A percentile compares a stretch with the other conserved stretches of the same genome.
Conservation (phyloP, 2,888 invertebrate species). For the Cerceris rybyensis region DNA sequence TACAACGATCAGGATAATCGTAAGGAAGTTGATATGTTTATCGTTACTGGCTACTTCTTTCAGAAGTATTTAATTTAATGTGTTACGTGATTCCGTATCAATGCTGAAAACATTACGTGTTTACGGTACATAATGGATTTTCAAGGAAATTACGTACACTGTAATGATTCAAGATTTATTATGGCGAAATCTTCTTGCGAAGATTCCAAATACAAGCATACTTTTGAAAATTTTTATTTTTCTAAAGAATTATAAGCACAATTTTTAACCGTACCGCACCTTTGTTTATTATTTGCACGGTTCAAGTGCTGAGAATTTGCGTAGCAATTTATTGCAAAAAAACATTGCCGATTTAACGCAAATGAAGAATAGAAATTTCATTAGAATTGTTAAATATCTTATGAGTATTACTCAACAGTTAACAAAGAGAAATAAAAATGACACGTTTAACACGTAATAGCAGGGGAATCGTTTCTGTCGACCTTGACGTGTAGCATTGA, state of each 20-base stretch:
- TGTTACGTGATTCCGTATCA: conserved; percentile 50
- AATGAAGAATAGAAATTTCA: too few relatives aligned
- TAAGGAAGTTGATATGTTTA: conserved; percentile 13
- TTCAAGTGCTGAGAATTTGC: too few relatives aligned
- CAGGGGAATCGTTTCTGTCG: neutral
- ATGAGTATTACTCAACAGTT: too few relatives aligned
- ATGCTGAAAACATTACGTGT: conserved; percentile 33
- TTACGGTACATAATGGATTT: conserved; percentile 11
- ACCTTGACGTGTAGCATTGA: neutral
- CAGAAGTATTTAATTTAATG: conserved; percentile 26
- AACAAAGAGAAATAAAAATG: neutral
- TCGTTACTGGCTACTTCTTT: neutral
- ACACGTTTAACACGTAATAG: neutral
- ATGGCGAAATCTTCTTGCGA: neutral
- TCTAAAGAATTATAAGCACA: too few relatives aligned
- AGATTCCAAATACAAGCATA: neutral
- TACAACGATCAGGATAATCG: conserved; percentile 43
- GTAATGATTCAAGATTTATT: neutral
- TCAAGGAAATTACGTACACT: conserved; percentile 2
- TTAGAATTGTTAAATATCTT: too few relatives aligned
- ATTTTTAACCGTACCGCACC: too few relatives aligned
- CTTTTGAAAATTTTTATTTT: too few relatives aligned
- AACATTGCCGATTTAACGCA: too few relatives aligned
- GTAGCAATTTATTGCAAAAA: too few relatives aligned
- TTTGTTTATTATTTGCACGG: too few relatives aligned